Evolutionary conservation across 2,113 vertebrate species (phyloP), one percentile per base, ranked within the genome.

Genomic region (Labeo rohita): DNA sequence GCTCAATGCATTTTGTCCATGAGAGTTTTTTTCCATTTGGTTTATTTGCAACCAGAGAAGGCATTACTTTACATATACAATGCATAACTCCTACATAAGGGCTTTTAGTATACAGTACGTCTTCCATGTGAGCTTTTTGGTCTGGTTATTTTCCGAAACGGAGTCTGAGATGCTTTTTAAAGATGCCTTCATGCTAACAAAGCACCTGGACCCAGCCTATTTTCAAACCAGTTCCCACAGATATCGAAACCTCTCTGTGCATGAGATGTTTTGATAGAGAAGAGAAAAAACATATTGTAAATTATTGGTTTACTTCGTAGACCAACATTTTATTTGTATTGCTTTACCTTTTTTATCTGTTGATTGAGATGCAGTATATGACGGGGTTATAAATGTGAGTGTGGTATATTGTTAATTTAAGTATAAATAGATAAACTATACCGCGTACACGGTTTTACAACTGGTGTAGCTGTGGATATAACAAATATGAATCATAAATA

Each of bases 201-300:
- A 87, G 86, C 87, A 88, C 80, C 77, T 85, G 78, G 49, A 88
- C 87, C 87, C 89, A 83, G 84, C 90, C 86, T 91, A 89, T 88
- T 92, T 94, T 91, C 86, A 91, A 94, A 89, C 90, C 89, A 85
- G 77, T 90, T 86, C 90, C 85, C 87, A 91, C 90, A 89, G 81
- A 90, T 63, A 87, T 92, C 88, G 90, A 92, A 89, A 86, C 80
- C 10, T 92, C 90, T 93, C 92, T 90, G 93, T 94, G 93, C 92
- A 93, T 54, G 92, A 92, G 92, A 90, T 8, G 87, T 89, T 89
- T 94, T 88, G 88, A 91, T 90, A 72, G 70, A 49, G 65, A 80
- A 89, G 43, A 59, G 21, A 72, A 61, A 56, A 85, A 47, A 54
- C 86, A 87, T 89, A 88, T 89, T 84, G 87, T 91, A 73, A 84